Base-by-base conservation (phyloP, 2,888 invertebrate species). In the Antheraea yamamai region DNA sequence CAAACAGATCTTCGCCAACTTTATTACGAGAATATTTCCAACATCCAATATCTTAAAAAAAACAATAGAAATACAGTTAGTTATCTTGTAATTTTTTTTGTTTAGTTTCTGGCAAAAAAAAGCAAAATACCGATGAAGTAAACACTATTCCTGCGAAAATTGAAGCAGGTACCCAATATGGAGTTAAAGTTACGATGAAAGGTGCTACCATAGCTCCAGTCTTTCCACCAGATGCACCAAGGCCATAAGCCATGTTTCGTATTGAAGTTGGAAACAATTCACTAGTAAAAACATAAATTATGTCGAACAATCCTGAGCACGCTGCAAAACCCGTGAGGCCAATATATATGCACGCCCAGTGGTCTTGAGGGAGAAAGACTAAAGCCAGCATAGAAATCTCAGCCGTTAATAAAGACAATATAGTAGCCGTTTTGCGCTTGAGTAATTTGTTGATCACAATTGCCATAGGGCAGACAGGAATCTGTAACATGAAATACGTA, bases 191-290 rank as follows among this genome's bases (percentile, higher is more conserved):
- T 4, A 88, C 87, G 74, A 89, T 80, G 76, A 88, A 90, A 1
- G 90, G 90, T 0, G 89, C 87, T 7, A 85, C 75, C 86, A 89
- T 89, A 30, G 88, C 88, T 26, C 90, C 91, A n/a, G 88, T 52
- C 77, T 88, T 90, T 4, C 85, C 81, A 30, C 89, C 90, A 75
- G 82, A 84, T 12, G 85, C 84, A 10, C 82, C 80, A 0, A 90
- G 76, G 2, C 90, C 89, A 51, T 83, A 87, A 0, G 86, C 88
- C 90, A 90, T 91, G 58, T 85, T 89, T 30, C 90, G 84, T 55
- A 90, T 76, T 61, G 87, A 83, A 18, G 90, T 91, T 39, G 91
- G 91, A 76, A 86, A 91, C 23, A 90, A 78, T 79, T 91, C 91
- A 0, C 88, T 87, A 12, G 84, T 83, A 73, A 85, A 89, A 4